Conservation (phyloP, 2,888 invertebrate genomes). For the Achlya flavicornis region DNA sequence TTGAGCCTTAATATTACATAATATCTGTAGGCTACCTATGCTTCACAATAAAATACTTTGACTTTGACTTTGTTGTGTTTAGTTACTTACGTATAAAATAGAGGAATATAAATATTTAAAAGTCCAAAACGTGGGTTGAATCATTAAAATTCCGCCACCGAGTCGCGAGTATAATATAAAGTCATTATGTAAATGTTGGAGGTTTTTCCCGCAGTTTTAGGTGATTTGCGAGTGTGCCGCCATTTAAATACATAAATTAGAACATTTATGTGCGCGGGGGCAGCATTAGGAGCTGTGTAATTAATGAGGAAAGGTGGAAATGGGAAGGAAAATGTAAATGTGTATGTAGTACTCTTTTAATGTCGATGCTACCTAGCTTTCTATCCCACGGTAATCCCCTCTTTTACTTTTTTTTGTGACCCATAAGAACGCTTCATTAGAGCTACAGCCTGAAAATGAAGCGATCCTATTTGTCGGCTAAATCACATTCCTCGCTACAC, state of each 20-base stretch:
- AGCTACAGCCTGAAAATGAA: too few relatives aligned
- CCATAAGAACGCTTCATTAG: too few relatives aligned
- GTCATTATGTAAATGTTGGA: slow-evolving; percentile 78
- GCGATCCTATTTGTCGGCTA: too few relatives aligned
- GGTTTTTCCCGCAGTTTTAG: slow-evolving; percentile 73
- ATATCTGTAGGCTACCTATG: too few relatives aligned
- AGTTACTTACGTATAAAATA: background rate
- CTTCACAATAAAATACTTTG: too few relatives aligned
- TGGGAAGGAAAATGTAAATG: background rate
- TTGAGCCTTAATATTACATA: too few relatives aligned
- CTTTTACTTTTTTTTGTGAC: too few relatives aligned
- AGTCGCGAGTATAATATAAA: slow-evolving; percentile 74
- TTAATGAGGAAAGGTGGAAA: background rate
- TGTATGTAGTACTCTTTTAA: too few relatives aligned
- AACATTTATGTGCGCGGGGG: slow-evolving; percentile 4
- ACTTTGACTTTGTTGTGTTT: too few relatives aligned
- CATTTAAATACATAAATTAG: slow-evolving; percentile 12
- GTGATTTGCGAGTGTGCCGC: slow-evolving; percentile 56
- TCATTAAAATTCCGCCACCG: slow-evolving; percentile 75
- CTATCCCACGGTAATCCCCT: too few relatives aligned
- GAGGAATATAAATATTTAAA: slow-evolving; percentile 21
- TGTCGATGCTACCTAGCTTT: too few relatives aligned
- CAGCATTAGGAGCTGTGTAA: slow-evolving; percentile 4
- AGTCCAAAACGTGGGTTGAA: slow-evolving; percentile 47
- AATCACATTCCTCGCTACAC: too few relatives aligned